phyloP scores from a whole-genome alignment of 2,797 vertebrate species.

The Buphagus erythrorhynchus region DNA sequence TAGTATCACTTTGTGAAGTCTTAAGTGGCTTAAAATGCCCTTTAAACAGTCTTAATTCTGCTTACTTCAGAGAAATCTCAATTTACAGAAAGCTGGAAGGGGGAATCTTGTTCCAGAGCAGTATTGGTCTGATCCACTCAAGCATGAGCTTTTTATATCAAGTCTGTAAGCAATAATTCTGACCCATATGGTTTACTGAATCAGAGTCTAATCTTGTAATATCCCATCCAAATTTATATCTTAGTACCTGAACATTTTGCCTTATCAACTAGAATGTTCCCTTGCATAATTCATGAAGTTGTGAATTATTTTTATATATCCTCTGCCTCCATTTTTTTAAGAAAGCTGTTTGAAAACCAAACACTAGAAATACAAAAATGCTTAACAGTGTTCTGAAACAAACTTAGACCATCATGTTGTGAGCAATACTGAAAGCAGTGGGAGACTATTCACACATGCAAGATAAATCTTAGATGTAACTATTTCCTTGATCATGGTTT shows the following conservation, averaged over 20 bases:
- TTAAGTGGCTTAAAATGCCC: neutral
- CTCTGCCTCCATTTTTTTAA: neutral
- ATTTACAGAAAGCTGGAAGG: neutral
- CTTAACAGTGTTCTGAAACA: neutral
- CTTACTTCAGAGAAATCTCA: neutral
- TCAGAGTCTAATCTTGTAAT: conserved; percentile 19
- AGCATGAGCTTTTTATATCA: neutral
- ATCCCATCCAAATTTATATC: neutral
- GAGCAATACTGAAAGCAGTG: neutral
- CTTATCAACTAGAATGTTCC: neutral
- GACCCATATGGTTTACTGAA: conserved; percentile 14
- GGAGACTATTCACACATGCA: neutral
- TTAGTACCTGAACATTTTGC: conserved; percentile 7
- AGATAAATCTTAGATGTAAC: neutral
- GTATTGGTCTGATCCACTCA: neutral
- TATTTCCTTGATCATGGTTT: neutral
- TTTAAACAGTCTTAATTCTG: neutral
- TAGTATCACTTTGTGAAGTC: neutral
- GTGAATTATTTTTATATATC: conserved; percentile 25
- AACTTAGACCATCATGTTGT: neutral
- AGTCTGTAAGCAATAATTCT: neutral
- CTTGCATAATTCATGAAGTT: conserved; percentile 50
- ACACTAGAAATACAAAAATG: neutral
- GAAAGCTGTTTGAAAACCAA: neutral
- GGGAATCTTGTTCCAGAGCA: neutral